phyloP scores from a whole-genome alignment of 2,888 invertebrate species.

The Netelia inedita region DNA sequence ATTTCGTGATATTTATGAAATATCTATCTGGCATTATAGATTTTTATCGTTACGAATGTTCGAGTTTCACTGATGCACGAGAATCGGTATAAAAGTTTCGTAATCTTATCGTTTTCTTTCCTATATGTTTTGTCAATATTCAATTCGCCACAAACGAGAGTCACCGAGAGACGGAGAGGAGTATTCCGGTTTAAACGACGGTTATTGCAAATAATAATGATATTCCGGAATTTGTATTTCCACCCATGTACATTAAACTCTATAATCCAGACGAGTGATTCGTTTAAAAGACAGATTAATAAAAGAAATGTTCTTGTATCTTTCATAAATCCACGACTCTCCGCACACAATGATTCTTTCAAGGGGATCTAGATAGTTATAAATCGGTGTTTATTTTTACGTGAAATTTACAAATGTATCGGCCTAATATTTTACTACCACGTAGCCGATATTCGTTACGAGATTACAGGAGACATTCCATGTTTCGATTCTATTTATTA shows the following conservation, averaged over 20 bases:
- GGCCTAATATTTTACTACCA: constrained; percentile 63
- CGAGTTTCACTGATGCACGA: constrained; percentile 11
- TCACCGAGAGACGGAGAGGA: not conserved
- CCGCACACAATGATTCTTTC: not conserved
- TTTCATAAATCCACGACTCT: constrained; percentile 5
- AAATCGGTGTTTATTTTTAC: constrained; percentile 81
- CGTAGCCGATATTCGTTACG: constrained; percentile 25
- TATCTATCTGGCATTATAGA: constrained; percentile 39
- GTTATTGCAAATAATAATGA: not conserved
- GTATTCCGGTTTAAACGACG: not conserved
- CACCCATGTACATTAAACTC: not conserved
- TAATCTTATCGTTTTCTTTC: not conserved
- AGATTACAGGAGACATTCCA: constrained; percentile 17
- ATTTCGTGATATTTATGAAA: not conserved
- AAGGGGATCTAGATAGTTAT: constrained; percentile 73
- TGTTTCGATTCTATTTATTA: not conserved
- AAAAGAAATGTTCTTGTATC: constrained; percentile 33
- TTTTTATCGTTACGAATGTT: constrained; percentile 61
- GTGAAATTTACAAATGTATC: constrained; percentile 82
- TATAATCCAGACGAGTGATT: not conserved
- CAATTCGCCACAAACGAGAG: not conserved
- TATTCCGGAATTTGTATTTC: not conserved
- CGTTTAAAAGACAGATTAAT: constrained; percentile 2
- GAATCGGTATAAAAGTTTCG: constrained; percentile 13
- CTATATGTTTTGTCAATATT: not conserved